phyloP scores from a whole-genome alignment of 2,888 invertebrate genomes.

The Campoplex nolae region DNA sequence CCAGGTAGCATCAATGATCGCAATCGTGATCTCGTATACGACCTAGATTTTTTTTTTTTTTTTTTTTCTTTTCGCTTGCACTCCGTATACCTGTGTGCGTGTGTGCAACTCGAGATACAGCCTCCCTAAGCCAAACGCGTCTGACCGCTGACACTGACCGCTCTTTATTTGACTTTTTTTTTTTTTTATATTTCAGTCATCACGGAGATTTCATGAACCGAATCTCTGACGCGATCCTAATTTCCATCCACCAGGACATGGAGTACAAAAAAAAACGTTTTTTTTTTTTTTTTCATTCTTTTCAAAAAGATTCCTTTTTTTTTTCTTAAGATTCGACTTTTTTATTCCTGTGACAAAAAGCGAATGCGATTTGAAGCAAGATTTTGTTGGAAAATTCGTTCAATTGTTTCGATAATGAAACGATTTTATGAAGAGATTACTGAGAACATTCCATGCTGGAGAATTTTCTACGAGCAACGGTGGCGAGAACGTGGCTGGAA shows the following conservation, averaged over 20 bases:
- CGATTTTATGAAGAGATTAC: neutral
- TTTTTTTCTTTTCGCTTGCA: slow-evolving; percentile 40
- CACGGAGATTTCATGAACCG: neutral
- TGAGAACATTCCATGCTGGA: neutral
- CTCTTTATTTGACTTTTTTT: neutral
- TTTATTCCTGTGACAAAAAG: neutral
- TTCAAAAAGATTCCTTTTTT: too few relatives aligned
- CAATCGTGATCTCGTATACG: slow-evolving; percentile 64
- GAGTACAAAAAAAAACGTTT: too few relatives aligned
- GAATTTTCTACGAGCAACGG: neutral
- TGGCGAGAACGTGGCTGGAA: slow-evolving; percentile 1
- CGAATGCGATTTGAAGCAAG: neutral
- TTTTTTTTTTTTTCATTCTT: too few relatives aligned
- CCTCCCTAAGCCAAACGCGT: slow-evolving; percentile 15
- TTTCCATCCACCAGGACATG: neutral
- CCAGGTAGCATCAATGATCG: slow-evolving; percentile 61
- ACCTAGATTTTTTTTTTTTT: slow-evolving; percentile 60
- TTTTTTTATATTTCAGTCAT: neutral
- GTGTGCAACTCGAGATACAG: slow-evolving; percentile 5
- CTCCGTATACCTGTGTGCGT: neutral
- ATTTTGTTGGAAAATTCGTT: neutral
- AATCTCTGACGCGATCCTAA: neutral
- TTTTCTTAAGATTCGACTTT: neutral
- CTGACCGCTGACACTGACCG: slow-evolving; percentile 3
- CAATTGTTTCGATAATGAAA: neutral